Conservation (phyloP, 35 echinoderm and acorn worm genomes). For the Holothuria glaberrima region DNA sequence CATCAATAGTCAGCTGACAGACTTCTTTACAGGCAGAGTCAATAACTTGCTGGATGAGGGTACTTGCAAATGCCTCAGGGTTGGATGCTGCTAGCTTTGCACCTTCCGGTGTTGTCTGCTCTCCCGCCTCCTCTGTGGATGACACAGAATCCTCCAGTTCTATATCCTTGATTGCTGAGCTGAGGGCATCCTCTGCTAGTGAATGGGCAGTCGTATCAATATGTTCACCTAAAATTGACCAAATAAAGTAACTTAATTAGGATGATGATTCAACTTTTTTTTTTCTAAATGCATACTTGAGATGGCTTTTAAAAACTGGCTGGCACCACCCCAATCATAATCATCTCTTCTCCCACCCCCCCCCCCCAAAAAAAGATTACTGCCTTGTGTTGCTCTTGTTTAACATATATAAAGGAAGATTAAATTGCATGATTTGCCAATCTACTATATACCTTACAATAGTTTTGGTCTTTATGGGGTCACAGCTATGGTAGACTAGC, state of each 20-base stretch:
- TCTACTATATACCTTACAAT: too few species aligned
- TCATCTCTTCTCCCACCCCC: too few species aligned
- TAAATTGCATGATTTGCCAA: too few species aligned
- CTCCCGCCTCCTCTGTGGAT: not conserved
- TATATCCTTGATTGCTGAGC: conserved; percentile 17
- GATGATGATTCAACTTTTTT: too few species aligned
- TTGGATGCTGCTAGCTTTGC: not conserved
- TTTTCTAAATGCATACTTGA: too few species aligned
- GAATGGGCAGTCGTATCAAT: conserved; percentile 21
- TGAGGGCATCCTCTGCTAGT: conserved; percentile 36
- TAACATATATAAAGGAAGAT: too few species aligned
- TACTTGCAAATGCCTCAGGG: not conserved
- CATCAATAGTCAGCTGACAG: conserved; percentile 7
- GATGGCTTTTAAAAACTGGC: too few species aligned
- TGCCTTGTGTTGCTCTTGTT: too few species aligned
- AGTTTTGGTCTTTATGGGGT: too few species aligned
- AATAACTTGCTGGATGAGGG: not conserved
- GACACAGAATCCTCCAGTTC: not conserved
- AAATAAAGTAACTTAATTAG: not conserved
- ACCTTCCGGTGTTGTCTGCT: not conserved
- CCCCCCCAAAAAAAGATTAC: too few species aligned
- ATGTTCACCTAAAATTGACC: not conserved
- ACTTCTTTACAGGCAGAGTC: conserved; percentile 15
- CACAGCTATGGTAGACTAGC: too few species aligned
- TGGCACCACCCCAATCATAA: too few species aligned